phyloP scores from a whole-genome alignment of 2,113 vertebrate species.

The Spermophilus dauricus region DNA sequence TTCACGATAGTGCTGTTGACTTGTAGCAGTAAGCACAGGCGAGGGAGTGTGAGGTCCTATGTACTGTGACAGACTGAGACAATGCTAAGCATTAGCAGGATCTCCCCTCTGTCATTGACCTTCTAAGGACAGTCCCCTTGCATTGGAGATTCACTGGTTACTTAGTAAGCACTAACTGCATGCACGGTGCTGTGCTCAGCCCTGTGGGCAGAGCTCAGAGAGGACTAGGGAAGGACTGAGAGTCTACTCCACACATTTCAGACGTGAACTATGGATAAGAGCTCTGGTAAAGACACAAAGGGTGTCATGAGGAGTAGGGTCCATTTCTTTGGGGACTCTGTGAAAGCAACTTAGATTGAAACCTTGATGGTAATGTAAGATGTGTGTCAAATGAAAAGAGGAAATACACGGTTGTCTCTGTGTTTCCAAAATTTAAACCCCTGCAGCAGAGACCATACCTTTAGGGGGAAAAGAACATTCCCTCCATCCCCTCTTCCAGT shows the following conservation, averaged over 20 bases:
- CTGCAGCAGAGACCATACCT: not conserved
- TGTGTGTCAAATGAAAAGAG: not conserved
- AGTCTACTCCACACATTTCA: rapidly evolving
- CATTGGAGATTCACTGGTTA: not conserved
- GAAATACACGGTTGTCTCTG: not conserved
- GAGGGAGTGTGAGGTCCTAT: not conserved
- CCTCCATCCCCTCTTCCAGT: not conserved
- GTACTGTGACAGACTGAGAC: not conserved
- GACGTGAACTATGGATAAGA: not conserved
- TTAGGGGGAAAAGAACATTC: not conserved
- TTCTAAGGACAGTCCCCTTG: not conserved
- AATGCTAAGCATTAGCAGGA: not conserved
- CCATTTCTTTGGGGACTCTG: not conserved
- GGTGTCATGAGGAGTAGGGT: not conserved
- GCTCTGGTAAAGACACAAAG: not conserved
- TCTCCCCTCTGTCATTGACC: not conserved
- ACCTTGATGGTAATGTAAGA: not conserved
- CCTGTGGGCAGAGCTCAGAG: not conserved
- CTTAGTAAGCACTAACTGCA: not conserved
- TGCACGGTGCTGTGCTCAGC: not conserved
- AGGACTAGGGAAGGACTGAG: not conserved
- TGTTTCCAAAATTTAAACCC: not conserved
- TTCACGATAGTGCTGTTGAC: slow-evolving; percentile 6
- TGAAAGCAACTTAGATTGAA: not conserved
- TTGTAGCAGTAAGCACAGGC: not conserved